Evolutionary conservation across 30 jellyfish, hydroid and myxozoan species (phyloP), one percentile per base, ranked within the genome.

Genomic region (Aurelia coerulea): DNA sequence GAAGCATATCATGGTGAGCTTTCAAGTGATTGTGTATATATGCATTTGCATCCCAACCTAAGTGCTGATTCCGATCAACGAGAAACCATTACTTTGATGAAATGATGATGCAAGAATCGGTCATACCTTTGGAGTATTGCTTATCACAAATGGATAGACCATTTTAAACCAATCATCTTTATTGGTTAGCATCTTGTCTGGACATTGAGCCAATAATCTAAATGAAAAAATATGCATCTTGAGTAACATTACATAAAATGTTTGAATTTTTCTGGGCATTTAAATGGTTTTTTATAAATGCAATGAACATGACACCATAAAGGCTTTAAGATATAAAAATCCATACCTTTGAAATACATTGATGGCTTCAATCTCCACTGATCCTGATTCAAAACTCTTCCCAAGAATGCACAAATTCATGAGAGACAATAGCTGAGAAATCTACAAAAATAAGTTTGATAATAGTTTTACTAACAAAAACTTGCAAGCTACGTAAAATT

Each of bases 161-260:
- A 86, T 52, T 60, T 76, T 76, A 74, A 86, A 76, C 96, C 96
- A 88, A n/a, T 78, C 84, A 31, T 86, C 91, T 11, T 62, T 65
- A 81, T 73, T 68, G 17, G 73, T 50, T 42, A 59, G 37, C 90
- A 92, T 83, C 35, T 72, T 42, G 10, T 23, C 86, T 16, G 96
- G 98, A 75, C 96, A 92, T 67, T 92, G 90, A 51, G 50, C 86
- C 41, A 92, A n/a, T 66, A 91, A 68, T 51, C 98, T 91, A 59
- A 31, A 79, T 6, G 10, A 4, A 23, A 64, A 42, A 56, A 10
- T n/a, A 49, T 23, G 50, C n/a, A 18, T 31, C 34, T 33, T 8
- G n/a, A 31, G 39, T 34, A 5, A 17, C 2, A n/a, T 13, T 5
- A 35, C 39, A 18, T 33, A 42, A 35, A 37, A 60, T 17, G 0